Evolutionary conservation across 2,113 vertebrate genomes (phyloP), one percentile per base, ranked within the genome.

Genomic region (Phylloscopus trochilus): DNA sequence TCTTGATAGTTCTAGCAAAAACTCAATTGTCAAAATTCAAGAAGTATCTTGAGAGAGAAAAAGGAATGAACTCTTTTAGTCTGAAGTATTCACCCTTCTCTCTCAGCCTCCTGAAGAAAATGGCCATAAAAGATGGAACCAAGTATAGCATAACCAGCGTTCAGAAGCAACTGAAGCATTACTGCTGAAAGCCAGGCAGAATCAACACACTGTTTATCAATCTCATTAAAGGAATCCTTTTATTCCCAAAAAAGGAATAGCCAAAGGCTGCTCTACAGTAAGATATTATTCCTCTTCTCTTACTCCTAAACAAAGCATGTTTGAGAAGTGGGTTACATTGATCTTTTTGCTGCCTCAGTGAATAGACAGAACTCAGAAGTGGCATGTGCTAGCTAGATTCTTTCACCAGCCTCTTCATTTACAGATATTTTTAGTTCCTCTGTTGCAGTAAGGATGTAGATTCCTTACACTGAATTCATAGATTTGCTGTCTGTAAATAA

Each of bases 401-500:
- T 43, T 69, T 63, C 43, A 51, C 2, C 11, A 66, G 0, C 15
- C 68, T 22, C 6, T 75, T 75, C 8, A 8, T 89, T 73, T n/a
- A 60, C 15, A 87, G 9, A 15, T 77, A 22, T 14, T 49, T 78
- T n/a, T 18, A 69, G 9, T 33, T 88, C 14, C 66, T 68, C 22
- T 20, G 33, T 18, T 82, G 7, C 12, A 72, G 24, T 46, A 37
- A n/a, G 19, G 6, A 41, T 1, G 3, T 35, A 47, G 33, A 51
- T 39, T 2, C 10, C n/a, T 79, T 68, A 49, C 20, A 49, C 1
- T 0, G 0, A 15, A 21, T 56, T 76, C 22, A 72, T 26, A 72
- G 22, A 53, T 13, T 46, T 14, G 15, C 6, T 72, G 1, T 35
- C 28, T 46, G 8, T 63, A 79, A 82, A 35, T 33, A 51, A 78